Conservation (phyloP, 2,797 vertebrate genomes). For the Syndactyla subalaris region DNA sequence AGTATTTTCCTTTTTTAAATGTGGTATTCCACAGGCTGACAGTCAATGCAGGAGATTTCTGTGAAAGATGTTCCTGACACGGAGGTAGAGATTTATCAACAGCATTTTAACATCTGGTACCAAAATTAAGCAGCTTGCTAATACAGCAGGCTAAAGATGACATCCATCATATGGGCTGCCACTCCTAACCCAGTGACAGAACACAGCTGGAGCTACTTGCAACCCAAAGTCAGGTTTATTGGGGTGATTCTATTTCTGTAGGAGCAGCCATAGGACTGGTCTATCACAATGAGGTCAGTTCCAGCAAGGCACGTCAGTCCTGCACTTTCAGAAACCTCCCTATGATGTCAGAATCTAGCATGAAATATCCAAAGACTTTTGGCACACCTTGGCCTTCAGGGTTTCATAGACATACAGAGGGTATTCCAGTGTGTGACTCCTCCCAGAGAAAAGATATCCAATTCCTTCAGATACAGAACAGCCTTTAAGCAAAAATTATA, state of each 20-base stretch:
- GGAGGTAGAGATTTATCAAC: background rate
- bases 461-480: background rate
- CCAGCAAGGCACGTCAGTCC: accelerated
- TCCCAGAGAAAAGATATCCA: background rate
- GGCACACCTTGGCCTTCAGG: background rate
- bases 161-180: background rate
- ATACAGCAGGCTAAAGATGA: background rate
- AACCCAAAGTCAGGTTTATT: background rate
- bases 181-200: background rate
- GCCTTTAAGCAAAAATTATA: background rate
- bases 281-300: background rate
- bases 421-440: background rate
- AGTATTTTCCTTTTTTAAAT: background rate
- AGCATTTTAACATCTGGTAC: background rate
- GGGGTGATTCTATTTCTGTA: background rate
- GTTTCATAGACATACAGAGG: background rate
- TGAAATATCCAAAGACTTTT: background rate
- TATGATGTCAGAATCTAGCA: background rate
- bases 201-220: background rate
- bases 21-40: background rate
- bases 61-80: background rate
- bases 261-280: background rate
- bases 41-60: background rate
- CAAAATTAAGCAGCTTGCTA: background rate
- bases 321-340: background rate